Base-by-base conservation (phyloP, 2,113 vertebrate species). In the Haemorhous mexicanus region DNA sequence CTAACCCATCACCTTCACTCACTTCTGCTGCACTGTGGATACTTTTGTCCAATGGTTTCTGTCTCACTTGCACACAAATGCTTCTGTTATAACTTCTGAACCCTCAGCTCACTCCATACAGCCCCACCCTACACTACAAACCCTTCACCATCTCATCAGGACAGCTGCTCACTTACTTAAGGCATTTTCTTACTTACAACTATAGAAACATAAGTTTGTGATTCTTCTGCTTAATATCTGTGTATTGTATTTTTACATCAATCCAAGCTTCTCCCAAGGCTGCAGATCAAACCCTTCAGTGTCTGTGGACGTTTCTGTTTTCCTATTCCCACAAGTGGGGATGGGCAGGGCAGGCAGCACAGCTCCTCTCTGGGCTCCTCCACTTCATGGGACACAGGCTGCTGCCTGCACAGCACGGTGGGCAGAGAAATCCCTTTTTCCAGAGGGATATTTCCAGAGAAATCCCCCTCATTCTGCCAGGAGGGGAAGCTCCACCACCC, bases 291-390 rank as follows among this genome's bases (percentile, higher is more conserved):
- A 35, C 22, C 56, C 56, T 35, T 58, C 56, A 24, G 56, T 35
- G 22, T 11, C n/a, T 59, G 56, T 37, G n/a, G 58, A 12, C 37
- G 16, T 59, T 59, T 37, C 16, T 18, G 12, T 61, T 59, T 17
- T 35, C 56, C n/a, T 1, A 10, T 59, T 59, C n/a, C n/a, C 56
- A 35, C 7, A 16, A 35, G 86, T 30, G 44, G 85, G 64, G 37
- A 87, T 84, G 59, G 95, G 76, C 92, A 33, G 70, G 84, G 77
- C 63, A 97, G 98, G 97, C 96, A 69, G 94, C 97, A 98, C 95
- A 96, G 89, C 94, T 97, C 84, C 46, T 82, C 96, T 97, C 95
- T 95, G 97, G 96, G 4, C 15, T 27, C 52, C 63, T 8, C 6
- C 43, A 1, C 6, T 2, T 3, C 83, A 37, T 90, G 83, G 73